Evolutionary conservation across 2,113 vertebrate species (phyloP).

Genomic region (Amblyopsis rosae): DNA sequence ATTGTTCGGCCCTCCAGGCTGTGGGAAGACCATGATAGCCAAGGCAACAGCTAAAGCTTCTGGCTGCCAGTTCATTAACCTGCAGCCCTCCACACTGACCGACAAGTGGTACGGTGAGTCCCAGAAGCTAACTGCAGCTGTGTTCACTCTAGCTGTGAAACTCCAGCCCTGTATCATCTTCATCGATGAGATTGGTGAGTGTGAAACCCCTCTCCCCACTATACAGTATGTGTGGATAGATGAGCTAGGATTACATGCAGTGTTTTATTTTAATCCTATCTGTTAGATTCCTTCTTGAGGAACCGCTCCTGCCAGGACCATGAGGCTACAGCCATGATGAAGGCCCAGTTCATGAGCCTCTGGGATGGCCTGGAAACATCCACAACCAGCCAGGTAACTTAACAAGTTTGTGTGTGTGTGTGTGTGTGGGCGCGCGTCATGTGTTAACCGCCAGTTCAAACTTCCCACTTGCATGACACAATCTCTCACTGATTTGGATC

Average conservation of each 20-base stretch:
- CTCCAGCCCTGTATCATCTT: conserved; percentile 83
- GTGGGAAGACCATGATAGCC: conserved; percentile 83
- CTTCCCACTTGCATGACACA: too few relatives aligned
- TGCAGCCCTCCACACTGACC: conserved; percentile 79
- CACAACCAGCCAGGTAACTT: conserved; percentile 72
- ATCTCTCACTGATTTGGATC: too few relatives aligned
- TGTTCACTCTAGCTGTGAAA: conserved; percentile 81
- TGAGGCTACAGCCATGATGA: conserved; percentile 85
- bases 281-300: conserved; percentile 79
- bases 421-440: too few relatives aligned
- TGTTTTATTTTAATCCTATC: neutral
- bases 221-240: neutral
- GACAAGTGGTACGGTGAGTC: conserved; percentile 85
- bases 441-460: too few relatives aligned
- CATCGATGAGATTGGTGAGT: conserved; percentile 82
- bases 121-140: conserved; percentile 81
- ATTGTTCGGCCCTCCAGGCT: conserved; percentile 80
- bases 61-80: conserved; percentile 82
- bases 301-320: conserved; percentile 80
- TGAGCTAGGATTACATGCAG: neutral
- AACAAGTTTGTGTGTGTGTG: too few relatives aligned
- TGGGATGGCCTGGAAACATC: conserved; percentile 82
- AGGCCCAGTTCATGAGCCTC: conserved; percentile 85
- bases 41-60: conserved; percentile 81
- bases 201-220: neutral